Evolutionary conservation across 2,797 vertebrate genomes (phyloP).

Genomic region (Acanthornis magna): DNA sequence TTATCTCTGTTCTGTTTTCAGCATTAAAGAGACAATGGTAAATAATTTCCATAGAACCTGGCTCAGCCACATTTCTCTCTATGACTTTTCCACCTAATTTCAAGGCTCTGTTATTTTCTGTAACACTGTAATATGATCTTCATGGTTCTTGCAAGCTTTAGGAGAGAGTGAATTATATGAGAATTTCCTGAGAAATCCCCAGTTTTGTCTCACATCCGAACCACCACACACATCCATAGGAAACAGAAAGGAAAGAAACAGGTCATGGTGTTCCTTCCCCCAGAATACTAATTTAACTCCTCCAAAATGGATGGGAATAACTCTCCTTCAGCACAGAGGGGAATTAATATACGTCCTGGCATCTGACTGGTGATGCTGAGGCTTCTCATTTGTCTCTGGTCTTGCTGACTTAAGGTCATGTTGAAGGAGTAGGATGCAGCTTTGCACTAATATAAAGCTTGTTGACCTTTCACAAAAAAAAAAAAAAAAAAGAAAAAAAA

Average conservation of each 20-base stretch:
- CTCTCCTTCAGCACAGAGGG: background rate
- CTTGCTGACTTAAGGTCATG: background rate
- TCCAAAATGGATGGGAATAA: background rate
- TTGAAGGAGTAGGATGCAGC: background rate
- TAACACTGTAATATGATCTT: background rate
- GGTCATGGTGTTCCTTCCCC: background rate
- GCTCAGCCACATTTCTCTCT: background rate
- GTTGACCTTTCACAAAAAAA: background rate
- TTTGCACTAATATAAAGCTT: background rate
- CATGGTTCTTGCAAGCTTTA: background rate
- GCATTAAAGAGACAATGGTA: background rate
- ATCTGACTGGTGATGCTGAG: background rate
- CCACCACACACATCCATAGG: background rate
- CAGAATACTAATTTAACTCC: background rate
- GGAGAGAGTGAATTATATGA: background rate
- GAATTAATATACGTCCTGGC: background rate
- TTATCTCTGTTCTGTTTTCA: background rate
- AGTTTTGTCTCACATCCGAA: conserved; percentile 18
- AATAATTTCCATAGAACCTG: background rate
- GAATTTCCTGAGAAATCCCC: background rate
- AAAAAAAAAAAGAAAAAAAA: background rate
- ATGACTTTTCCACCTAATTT: background rate
- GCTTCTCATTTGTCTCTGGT: background rate
- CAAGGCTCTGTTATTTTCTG: conserved; percentile 6
- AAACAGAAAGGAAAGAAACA: background rate